These are phyloP conservation scores for Gulo gulo DNA, from an alignment of 2,113 vertebrate genomes.

Conservation along the genomic window DNA sequence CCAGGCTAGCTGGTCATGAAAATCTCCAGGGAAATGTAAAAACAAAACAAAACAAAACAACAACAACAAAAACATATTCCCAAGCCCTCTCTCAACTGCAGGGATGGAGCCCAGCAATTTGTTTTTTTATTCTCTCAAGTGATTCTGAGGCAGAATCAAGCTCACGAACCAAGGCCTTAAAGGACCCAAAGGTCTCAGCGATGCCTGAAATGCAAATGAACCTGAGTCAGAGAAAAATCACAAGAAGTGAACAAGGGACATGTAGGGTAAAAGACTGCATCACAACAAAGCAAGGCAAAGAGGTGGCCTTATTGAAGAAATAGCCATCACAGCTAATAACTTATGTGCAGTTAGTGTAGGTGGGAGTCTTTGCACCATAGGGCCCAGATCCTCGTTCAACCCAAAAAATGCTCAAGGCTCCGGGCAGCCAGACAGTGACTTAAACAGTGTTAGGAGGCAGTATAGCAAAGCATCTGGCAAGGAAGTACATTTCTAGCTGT, in stretches of 20 bases:
- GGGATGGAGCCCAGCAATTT: not conserved
- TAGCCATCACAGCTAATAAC: not conserved
- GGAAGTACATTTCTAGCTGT: not conserved
- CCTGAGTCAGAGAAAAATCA: not conserved
- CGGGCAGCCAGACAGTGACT: not conserved
- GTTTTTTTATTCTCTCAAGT: not conserved
- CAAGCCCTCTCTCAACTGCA: not conserved
- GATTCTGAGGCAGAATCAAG: not conserved
- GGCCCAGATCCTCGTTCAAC: not conserved
- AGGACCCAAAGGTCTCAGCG: not conserved
- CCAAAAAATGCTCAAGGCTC: not conserved
- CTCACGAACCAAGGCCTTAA: too few relatives aligned
- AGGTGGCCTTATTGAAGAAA: not conserved
- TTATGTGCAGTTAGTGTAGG: not conserved
- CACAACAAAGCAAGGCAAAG: not conserved
- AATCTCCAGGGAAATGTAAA: not conserved
- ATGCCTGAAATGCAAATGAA: not conserved
- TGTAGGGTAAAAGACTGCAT: too few relatives aligned
- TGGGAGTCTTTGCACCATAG: not conserved
- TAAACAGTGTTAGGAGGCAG: not conserved
- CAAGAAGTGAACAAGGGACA: not conserved
- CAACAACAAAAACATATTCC: not conserved
- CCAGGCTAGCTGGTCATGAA: not conserved
- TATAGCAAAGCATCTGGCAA: accelerated
- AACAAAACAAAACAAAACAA: too few relatives aligned